Evolutionary conservation across 2,797 vertebrate genomes (phyloP).

Genomic region (Oreonectes daqikongensis): DNA sequence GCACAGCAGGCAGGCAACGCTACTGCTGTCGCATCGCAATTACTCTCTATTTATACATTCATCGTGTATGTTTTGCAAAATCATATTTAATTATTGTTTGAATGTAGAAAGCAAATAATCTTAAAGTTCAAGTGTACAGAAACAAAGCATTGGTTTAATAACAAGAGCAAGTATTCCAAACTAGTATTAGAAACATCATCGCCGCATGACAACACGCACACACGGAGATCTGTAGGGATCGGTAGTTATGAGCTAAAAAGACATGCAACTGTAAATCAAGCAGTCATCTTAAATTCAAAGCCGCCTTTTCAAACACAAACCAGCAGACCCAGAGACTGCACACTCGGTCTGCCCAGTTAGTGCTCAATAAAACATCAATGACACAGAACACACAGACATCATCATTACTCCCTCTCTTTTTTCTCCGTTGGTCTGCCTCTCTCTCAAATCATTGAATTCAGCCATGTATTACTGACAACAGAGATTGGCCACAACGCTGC

Average conservation of each 20-base stretch:
- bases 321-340: constrained; percentile 64
- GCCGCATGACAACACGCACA: background rate
- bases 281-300: constrained; percentile 51
- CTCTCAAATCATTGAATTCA: constrained; percentile 10
- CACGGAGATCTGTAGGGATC: constrained; percentile 2
- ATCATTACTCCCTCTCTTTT: background rate
- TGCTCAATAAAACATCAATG: constrained; percentile 82
- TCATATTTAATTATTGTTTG: constrained; percentile 11
- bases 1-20: constrained; percentile 23
- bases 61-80: constrained; percentile 24
- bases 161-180: background rate
- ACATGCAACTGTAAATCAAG: constrained; percentile 50
- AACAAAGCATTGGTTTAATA: background rate
- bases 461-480: constrained; percentile 12
- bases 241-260: constrained; percentile 45
- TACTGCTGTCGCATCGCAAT: constrained; percentile 29
- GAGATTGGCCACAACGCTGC: constrained; percentile 1
- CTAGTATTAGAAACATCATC: background rate
- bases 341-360: constrained; percentile 69
- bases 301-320: constrained; percentile 61
- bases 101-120: background rate
- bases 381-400: constrained; percentile 63
- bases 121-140: no score
- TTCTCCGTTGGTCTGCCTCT: background rate
- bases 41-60: constrained; percentile 10